These are phyloP conservation scores for Atopsyche davidsoni DNA, from an alignment of 1,140 invertebrate genomes.

Conservation along the genomic window DNA sequence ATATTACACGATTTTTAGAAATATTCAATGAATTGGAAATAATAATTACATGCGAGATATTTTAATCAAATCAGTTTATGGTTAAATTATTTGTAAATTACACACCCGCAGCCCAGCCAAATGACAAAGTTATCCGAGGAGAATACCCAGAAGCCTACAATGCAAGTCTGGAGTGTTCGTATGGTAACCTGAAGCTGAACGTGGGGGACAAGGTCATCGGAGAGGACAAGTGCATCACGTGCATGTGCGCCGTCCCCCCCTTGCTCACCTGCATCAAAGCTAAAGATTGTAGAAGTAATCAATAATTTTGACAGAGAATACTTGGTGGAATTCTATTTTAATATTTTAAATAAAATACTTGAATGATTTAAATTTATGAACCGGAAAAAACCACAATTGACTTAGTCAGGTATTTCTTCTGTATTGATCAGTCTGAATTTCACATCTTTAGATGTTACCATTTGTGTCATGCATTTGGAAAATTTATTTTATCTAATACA, in stretches of 20 bases:
- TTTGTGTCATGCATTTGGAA: too few species aligned
- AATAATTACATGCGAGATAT: neutral
- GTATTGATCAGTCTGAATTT: too few species aligned
- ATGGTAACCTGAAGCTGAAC: constrained; percentile 38
- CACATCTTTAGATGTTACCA: neutral
- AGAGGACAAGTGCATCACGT: constrained; percentile 40
- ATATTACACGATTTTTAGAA: too few species aligned
- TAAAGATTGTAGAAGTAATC: constrained; percentile 12
- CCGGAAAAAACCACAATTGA: neutral
- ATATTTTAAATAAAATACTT: too few species aligned
- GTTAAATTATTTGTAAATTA: neutral
- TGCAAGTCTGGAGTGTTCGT: constrained; percentile 35
- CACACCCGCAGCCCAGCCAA: constrained; percentile 7
- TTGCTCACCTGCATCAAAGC: constrained; percentile 36
- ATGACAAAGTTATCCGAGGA: constrained; percentile 11
- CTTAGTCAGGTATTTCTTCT: too few species aligned
- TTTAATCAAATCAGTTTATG: neutral
- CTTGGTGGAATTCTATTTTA: too few species aligned
- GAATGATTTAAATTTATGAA: neutral
- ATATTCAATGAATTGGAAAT: too few species aligned
- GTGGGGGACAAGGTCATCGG: constrained; percentile 40
- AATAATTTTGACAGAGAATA: too few species aligned
- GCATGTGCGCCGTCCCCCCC: constrained; percentile 41
- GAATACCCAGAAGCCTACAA: constrained; percentile 9
- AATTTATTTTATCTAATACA: neutral